These are phyloP conservation scores for Asobara japonica DNA, from an alignment of 1,140 invertebrate genomes.

Conservation along the genomic window DNA sequence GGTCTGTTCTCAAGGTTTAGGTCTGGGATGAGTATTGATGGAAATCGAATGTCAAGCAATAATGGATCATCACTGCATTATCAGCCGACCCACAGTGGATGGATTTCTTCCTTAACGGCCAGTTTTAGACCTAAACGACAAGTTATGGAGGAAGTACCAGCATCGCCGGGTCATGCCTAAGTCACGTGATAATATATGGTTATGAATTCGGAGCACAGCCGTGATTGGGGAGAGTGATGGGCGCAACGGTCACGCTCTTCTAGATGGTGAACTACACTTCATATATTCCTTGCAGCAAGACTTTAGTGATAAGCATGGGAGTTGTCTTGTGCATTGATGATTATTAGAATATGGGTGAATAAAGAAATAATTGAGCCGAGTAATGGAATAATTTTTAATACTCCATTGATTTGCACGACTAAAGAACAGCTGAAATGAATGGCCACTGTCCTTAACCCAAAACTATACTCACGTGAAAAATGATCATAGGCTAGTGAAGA, in stretches of 20 bases:
- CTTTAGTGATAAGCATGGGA: too few relatives aligned
- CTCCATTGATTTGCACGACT: too few relatives aligned
- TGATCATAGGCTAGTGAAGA: too few relatives aligned
- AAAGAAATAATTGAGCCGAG: too few relatives aligned
- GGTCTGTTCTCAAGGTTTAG: constrained; percentile 61
- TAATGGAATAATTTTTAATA: too few relatives aligned
- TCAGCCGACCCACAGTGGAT: constrained; percentile 51
- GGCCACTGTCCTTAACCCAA: too few relatives aligned
- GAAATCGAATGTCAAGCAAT: constrained; percentile 56
- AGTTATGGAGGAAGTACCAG: constrained; percentile 38
- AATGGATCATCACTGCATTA: constrained; percentile 62
- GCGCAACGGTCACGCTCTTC: constrained; percentile 57
- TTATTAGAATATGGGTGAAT: too few relatives aligned
- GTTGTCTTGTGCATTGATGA: too few relatives aligned
- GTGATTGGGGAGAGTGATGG: constrained; percentile 52
- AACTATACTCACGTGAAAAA: too few relatives aligned
- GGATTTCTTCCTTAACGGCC: constrained; percentile 62
- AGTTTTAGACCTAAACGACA: constrained; percentile 61
- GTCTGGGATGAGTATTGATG: constrained; percentile 63
- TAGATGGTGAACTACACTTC: constrained; percentile 28
- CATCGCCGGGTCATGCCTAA: constrained; percentile 49
- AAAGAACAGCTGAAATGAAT: too few relatives aligned
- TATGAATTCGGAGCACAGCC: constrained; percentile 41
- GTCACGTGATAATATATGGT: constrained; percentile 59
- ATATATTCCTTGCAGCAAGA: not conserved